Base-by-base conservation (phyloP, 2,113 vertebrate genomes). In the Poeciliopsis prolifica region DNA sequence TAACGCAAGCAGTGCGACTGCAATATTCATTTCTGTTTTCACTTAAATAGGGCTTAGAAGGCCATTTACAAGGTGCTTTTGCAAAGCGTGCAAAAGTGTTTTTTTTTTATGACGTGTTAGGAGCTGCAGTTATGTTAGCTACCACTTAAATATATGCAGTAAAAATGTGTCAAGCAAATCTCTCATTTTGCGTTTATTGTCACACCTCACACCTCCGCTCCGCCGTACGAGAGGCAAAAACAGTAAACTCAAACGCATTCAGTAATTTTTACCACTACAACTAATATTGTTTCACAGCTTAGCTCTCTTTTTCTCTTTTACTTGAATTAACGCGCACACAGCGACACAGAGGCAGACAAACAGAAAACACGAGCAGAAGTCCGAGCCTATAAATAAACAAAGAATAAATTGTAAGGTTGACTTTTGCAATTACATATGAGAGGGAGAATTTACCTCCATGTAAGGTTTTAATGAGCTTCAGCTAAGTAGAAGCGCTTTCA, bases 391-490 rank as follows among this genome's bases (percentile, higher is more conserved):
- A 90, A 93, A 94, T 92, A 92, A 93, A 91, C 89, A 85, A 54
- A 73, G 87, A 72, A 86, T 82, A 93, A 94, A 94, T 94, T 94
- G 93, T 94, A 91, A 87, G 82, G 84, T 70, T 90, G 93, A 94
- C 92, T 94, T 94, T 94, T 87, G 91, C 91, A 93, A 92, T 94
- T 93, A 93, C 92, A 86, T 94, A 89, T 93, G 94, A 94, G 92
- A 95, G 91, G 80, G 92, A 91, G 95, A 95, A 96, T 97, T 95
- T 96, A 97, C 95, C 94, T 95, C 94, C 87, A 91, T 95, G 95
- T 95, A 97, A 94, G 94, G 95, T 87, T 93, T 95, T 91, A 95
- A 96, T 96, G 96, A 97, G 95, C 94, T 93, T 95, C 94, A 93
- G 93, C 94, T 96, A 95, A 96, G 96, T 94, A 94, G 94, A 91